These are phyloP conservation scores for Centrocercus urophasianus DNA, from an alignment of 2,113 vertebrate species.

Conservation along the genomic window DNA sequence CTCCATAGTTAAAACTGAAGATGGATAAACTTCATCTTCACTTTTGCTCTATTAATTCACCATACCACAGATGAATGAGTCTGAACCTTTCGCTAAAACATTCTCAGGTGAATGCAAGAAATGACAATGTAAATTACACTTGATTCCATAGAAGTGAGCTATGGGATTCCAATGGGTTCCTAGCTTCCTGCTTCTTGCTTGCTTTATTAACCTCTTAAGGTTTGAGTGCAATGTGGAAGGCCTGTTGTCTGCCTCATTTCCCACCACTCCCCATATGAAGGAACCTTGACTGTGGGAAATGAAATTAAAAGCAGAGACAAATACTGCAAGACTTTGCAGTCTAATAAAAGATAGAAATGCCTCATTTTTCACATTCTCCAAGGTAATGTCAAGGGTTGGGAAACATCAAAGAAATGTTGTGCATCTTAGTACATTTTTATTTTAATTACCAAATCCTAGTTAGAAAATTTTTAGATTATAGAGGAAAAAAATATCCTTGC, in stretches of 20 bases:
- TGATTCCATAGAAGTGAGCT: not conserved
- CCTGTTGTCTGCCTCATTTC: accelerated
- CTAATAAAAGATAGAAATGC: not conserved
- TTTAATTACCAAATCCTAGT: not conserved
- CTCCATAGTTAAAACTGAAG: not conserved
- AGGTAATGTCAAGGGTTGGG: not conserved
- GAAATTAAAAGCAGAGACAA: not conserved
- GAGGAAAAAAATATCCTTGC: not conserved
- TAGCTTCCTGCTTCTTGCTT: not conserved
- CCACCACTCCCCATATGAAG: not conserved
- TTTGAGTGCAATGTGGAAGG: not conserved
- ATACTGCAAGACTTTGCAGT: not conserved
- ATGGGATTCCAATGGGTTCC: not conserved
- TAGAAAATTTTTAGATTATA: not conserved
- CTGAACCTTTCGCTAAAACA: not conserved
- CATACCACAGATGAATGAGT: not conserved
- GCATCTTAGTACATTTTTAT: not conserved
- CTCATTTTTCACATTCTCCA: not conserved
- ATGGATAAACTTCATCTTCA: not conserved
- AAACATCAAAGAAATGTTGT: not conserved
- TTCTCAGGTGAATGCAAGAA: not conserved
- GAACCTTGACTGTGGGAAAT: not conserved
- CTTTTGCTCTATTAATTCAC: not conserved
- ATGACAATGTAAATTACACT: not conserved
- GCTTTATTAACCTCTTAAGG: not conserved